These are phyloP conservation scores for Xyliphius kryptos DNA, from an alignment of 2,113 vertebrate genomes.

Conservation along the genomic window DNA sequence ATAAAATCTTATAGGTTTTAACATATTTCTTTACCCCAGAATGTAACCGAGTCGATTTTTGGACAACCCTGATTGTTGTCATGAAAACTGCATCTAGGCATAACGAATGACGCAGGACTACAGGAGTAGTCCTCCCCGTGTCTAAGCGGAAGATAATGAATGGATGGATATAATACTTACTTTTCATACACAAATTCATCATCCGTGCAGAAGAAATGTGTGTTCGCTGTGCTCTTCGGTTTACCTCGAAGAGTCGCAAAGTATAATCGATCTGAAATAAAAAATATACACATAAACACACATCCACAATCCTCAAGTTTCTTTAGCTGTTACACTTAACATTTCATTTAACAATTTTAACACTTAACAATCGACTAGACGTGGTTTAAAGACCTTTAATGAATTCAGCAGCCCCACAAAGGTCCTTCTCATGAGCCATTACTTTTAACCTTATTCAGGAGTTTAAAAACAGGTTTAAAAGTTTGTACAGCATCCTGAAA, in stretches of 20 bases:
- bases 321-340: too few relatives aligned
- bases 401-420: conserved; percentile 13
- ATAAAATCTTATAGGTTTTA: too few relatives aligned
- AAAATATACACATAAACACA: background rate
- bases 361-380: background rate
- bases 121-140: too few relatives aligned
- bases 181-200: conserved; percentile 90
- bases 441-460: background rate
- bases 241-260: conserved; percentile 82
- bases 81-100: too few relatives aligned
- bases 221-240: conserved; percentile 80
- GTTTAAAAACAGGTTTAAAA: too few relatives aligned
- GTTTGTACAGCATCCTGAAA: too few relatives aligned
- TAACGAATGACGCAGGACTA: too few relatives aligned
- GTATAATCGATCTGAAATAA: conserved; percentile 80
- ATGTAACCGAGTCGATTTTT: too few relatives aligned
- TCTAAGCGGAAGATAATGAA: too few relatives aligned
- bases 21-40: too few relatives aligned
- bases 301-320: background rate
- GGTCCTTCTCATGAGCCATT: conserved; percentile 23
- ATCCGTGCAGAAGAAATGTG: conserved; percentile 85
- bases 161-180: conserved; percentile 63
- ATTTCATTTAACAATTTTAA: too few relatives aligned
- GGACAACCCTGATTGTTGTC: too few relatives aligned
- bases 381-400: conserved; percentile 27